These are phyloP conservation scores for Phylloscopus trochiloides DNA, from an alignment of 2,113 vertebrate genomes.

Conservation along the genomic window DNA sequence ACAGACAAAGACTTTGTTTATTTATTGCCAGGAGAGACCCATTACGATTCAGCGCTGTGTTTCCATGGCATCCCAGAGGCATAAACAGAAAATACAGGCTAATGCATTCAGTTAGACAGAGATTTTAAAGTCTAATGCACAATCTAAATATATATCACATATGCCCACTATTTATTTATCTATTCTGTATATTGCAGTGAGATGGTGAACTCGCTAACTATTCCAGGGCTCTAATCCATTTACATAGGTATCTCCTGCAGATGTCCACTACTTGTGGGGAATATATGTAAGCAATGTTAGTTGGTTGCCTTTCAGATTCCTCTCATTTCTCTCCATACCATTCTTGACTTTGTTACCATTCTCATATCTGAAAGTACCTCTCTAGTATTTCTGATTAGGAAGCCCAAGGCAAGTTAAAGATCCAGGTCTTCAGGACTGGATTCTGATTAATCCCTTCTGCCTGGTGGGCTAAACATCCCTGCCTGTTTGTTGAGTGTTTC, in stretches of 20 bases:
- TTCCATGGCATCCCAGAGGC: slow-evolving; percentile 78
- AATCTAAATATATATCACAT: slow-evolving; percentile 76
- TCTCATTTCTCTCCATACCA: background rate
- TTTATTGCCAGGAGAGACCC: slow-evolving; percentile 73
- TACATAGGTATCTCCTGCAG: background rate
- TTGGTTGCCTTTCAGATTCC: background rate
- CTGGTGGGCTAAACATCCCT: background rate
- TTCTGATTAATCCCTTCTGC: background rate
- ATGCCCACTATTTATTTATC: slow-evolving; percentile 71
- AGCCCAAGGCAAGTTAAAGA: background rate
- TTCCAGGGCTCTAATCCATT: slow-evolving; percentile 48
- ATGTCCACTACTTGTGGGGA: background rate
- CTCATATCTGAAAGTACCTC: background rate
- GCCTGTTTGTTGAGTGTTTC: background rate
- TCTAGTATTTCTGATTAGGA: background rate
- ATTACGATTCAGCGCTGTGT: slow-evolving; percentile 74
- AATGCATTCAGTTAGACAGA: slow-evolving; percentile 75
- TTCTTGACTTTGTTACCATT: background rate
- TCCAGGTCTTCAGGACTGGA: background rate
- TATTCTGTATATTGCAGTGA: slow-evolving; percentile 52
- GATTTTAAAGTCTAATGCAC: slow-evolving; percentile 80
- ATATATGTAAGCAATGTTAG: background rate
- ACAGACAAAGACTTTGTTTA: slow-evolving; percentile 79
- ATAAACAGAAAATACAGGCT: slow-evolving; percentile 78
- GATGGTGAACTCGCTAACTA: background rate